Base-by-base conservation (phyloP, 2,888 invertebrate genomes). In the Ennomos erosarius region DNA sequence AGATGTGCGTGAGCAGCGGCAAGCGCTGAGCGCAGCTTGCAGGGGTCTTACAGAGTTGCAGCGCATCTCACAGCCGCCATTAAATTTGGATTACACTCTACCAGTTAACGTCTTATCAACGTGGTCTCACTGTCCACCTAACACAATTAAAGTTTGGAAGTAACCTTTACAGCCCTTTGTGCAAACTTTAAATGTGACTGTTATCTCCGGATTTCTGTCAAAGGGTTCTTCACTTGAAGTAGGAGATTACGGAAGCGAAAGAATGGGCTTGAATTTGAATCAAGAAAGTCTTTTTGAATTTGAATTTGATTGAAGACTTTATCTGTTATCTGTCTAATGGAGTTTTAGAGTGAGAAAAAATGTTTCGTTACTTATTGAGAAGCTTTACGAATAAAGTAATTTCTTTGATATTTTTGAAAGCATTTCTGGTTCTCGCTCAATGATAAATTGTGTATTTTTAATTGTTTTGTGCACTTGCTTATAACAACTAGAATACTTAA, bases 121-220 rank as follows among this genome's bases (percentile, higher is more conserved):
- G 35, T 44, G 33, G 52, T 49, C 49, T 4, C 16, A 59, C 59
- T 54, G 42, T 59, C 34, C 33, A 26, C 34, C 39, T 56, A 60
- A 63, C 59, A 59, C 61, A 67, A 69, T 69, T 67, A 62, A 69
- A 69, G 63, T 69, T 69, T 62, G 35, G 13, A 59, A 60, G 55
- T 59, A 53, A 62, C 66, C 50, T 62, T 68, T 60, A 58, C 51
- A 61, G 43, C 54, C 64, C 59, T 65, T 67, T 67, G 67, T 69
- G 48, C 54, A 39, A 50, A 67, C 58, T 62, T 61, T 43, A 55
- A 59, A 60, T 48, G 53, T 47, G 43, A 49, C 48, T 36, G 65
- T 61, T 65, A 61, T 63, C 61, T 61, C 48, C 36, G 50, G 52
- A 53, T 65, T 59, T 61, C 59, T 60, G 58, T 62, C 60, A 55